Evolutionary conservation across 2,113 vertebrate genomes (phyloP).

Genomic region (Mus pahari): DNA sequence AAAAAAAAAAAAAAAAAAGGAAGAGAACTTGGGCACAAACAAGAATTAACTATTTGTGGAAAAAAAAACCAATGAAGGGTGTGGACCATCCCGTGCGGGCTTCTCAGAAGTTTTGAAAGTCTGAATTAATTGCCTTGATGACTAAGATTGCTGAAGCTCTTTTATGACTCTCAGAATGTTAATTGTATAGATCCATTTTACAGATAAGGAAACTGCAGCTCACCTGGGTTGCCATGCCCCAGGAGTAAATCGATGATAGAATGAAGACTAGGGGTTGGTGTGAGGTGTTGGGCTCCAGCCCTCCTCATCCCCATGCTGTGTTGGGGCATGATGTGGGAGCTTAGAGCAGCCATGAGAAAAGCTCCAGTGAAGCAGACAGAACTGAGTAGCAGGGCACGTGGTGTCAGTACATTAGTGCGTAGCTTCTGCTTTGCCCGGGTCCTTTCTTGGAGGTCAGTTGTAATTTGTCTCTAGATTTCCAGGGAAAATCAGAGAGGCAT

Average conservation of each 20-base stretch:
- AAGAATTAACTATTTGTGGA: conserved; percentile 48
- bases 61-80: not conserved
- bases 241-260: conserved; percentile 32
- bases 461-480: conserved; percentile 38
- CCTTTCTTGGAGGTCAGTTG: conserved; percentile 5
- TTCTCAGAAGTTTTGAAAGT: not conserved
- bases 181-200: conserved; percentile 36
- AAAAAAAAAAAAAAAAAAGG: not conserved
- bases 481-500: conserved; percentile 33
- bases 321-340: not conserved
- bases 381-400: not conserved
- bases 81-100: not conserved
- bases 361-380: not conserved
- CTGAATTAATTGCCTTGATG: not conserved
- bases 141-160: conserved; percentile 6
- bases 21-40: not conserved
- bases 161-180: not conserved
- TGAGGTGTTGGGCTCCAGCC: not conserved
- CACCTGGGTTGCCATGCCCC: not conserved
- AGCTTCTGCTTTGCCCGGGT: not conserved
- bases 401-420: not conserved
- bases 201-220: not conserved
- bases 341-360: not conserved
- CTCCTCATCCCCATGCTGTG: not conserved
- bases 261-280: not conserved